phyloP scores from a whole-genome alignment of 2,888 invertebrate species.

The Erynnis tages region DNA sequence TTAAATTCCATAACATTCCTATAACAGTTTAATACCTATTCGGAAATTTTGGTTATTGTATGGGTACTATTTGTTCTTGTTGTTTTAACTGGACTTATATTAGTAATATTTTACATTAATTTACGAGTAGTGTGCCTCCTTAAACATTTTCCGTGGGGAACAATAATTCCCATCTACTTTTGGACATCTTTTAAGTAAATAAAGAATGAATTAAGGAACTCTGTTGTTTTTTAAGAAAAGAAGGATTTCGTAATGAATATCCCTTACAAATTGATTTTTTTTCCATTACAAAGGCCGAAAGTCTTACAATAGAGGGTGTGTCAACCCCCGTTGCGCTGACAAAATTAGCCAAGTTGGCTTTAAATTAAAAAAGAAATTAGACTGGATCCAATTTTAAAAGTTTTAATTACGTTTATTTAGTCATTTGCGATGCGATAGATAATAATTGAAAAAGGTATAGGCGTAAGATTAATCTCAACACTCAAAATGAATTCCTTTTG shows the following conservation, averaged over 20 bases:
- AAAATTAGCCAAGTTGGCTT: conserved; percentile 70
- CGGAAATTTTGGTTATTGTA: too few species aligned
- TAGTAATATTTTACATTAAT: too few species aligned
- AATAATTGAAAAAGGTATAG: not conserved
- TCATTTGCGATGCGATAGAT: conserved; percentile 26
- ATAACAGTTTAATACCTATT: too few species aligned
- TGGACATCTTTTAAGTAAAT: too few species aligned
- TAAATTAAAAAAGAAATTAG: conserved; percentile 80
- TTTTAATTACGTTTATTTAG: conserved; percentile 81
- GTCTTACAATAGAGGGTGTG: conserved; percentile 63
- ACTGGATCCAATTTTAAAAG: conserved; percentile 72
- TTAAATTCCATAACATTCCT: not conserved
- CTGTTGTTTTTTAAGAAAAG: not conserved
- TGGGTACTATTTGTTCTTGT: too few species aligned
- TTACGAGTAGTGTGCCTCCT: too few species aligned
- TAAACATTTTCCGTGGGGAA: too few species aligned
- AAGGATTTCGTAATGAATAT: conserved; percentile 1
- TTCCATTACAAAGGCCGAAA: conserved; percentile 59
- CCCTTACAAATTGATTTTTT: conserved; percentile 40
- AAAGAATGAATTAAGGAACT: not conserved
- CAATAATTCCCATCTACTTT: too few species aligned
- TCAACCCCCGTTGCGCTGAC: conserved; percentile 72
- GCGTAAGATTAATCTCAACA: not conserved
- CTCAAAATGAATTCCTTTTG: too few species aligned
- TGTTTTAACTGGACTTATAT: too few species aligned